phyloP scores from a whole-genome alignment of 2,888 invertebrate genomes.

The Stictocephala bisonia region DNA sequence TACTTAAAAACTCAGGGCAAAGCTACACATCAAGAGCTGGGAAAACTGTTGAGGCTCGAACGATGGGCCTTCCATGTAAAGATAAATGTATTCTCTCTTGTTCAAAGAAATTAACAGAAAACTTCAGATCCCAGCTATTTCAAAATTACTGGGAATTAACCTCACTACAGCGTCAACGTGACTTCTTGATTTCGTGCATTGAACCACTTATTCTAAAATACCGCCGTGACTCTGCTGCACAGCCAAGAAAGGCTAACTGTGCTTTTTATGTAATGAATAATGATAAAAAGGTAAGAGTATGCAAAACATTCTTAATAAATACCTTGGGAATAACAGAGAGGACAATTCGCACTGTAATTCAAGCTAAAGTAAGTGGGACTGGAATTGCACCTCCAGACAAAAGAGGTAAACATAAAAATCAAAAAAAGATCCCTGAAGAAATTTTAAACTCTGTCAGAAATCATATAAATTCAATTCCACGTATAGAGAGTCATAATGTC shows the following conservation, averaged over 20 bases:
- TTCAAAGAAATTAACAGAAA: conserved; percentile 44
- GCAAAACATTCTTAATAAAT: conserved; percentile 57
- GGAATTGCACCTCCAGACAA: conserved; percentile 55
- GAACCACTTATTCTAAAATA: conserved; percentile 44
- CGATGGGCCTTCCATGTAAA: conserved; percentile 46
- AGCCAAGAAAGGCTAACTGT: conserved; percentile 45
- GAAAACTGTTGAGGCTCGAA: conserved; percentile 43
- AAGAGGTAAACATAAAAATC: conserved; percentile 59
- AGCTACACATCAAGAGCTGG: too few relatives aligned
- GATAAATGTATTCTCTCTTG: conserved; percentile 47
- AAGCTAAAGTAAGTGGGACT: conserved; percentile 51
- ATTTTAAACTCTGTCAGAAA: conserved; percentile 56
- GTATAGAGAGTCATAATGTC: conserved; percentile 60
- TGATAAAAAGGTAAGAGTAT: conserved; percentile 51
- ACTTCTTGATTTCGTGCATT: conserved; percentile 43
- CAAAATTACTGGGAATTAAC: conserved; percentile 46
- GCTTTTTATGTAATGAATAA: conserved; percentile 48
- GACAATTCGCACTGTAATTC: conserved; percentile 54
- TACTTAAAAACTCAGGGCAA: too few relatives aligned
- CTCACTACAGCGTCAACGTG: conserved; percentile 43
- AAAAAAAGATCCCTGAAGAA: conserved; percentile 57
- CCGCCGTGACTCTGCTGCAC: conserved; percentile 35
- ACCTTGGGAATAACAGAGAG: conserved; percentile 57
- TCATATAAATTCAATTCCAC: conserved; percentile 60
- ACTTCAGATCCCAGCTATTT: conserved; percentile 42